These are phyloP conservation scores for Loris lydekkerianus DNA, from an alignment of 2,797 vertebrate genomes.

Conservation along the genomic window DNA sequence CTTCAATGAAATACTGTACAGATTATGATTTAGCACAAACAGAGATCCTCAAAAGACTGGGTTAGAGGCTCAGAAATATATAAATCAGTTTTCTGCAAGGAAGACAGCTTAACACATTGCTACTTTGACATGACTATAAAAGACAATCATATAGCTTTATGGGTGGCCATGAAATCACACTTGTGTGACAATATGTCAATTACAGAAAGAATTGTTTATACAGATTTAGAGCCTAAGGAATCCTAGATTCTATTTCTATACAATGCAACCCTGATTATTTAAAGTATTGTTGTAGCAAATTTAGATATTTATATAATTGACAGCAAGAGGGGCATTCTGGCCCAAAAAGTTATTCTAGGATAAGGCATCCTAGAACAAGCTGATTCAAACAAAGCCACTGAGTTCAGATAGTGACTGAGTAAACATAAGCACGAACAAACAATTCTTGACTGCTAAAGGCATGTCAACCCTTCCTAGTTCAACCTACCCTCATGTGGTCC, in stretches of 20 bases:
- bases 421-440: neutral
- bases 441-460: slow-evolving; percentile 15
- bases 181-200: slow-evolving; percentile 79
- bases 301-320: slow-evolving; percentile 1
- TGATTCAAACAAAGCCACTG: neutral
- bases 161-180: slow-evolving; percentile 75
- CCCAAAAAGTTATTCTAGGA: neutral
- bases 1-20: slow-evolving; percentile 45
- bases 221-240: slow-evolving; percentile 64
- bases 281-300: neutral
- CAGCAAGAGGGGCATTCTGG: neutral
- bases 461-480: neutral
- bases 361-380: slow-evolving; percentile 2
- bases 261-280: slow-evolving; percentile 70
- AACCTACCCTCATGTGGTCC: neutral
- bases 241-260: slow-evolving; percentile 59
- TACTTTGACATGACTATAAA: slow-evolving; percentile 81
- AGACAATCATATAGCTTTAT: slow-evolving; percentile 82
- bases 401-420: neutral
- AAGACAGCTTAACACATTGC: slow-evolving; percentile 78
- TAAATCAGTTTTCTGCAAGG: slow-evolving; percentile 67
- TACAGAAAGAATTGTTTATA: slow-evolving; percentile 73
- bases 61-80: slow-evolving; percentile 68
- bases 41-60: slow-evolving; percentile 61
- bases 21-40: slow-evolving; percentile 60